Conservation (phyloP, 2,888 invertebrate species). For the Patella caerulea region DNA sequence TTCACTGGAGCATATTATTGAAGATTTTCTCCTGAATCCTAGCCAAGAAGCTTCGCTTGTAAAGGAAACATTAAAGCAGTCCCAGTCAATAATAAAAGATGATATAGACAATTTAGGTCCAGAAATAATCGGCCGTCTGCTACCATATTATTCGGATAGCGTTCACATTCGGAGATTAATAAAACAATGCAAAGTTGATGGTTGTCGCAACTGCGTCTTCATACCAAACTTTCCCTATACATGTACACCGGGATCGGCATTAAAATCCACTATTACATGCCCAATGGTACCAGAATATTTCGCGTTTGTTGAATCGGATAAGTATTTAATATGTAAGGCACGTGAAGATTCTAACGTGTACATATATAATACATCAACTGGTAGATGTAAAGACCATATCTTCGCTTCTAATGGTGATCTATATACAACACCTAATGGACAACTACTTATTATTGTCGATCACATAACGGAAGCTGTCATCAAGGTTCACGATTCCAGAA, state of each 20-base stretch:
- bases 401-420: slow-evolving; percentile 65
- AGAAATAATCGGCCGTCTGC: slow-evolving; percentile 67
- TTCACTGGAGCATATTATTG: slow-evolving; percentile 64
- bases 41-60: slow-evolving; percentile 64
- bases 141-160: slow-evolving; percentile 65
- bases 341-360: slow-evolving; percentile 53
- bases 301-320: slow-evolving; percentile 49
- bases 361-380: slow-evolving; percentile 60
- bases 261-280: slow-evolving; percentile 58
- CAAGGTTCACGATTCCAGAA: slow-evolving; percentile 64
- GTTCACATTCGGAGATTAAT: slow-evolving; percentile 64
- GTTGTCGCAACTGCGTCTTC: slow-evolving; percentile 62
- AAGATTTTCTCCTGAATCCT: slow-evolving; percentile 65
- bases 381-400: slow-evolving; percentile 54
- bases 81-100: slow-evolving; percentile 56
- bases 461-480: slow-evolving; percentile 64
- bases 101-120: slow-evolving; percentile 65
- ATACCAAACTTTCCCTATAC: slow-evolving; percentile 67
- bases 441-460: slow-evolving; percentile 63
- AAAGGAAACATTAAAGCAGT: slow-evolving; percentile 61
- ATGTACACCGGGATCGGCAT: slow-evolving; percentile 65
- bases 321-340: slow-evolving; percentile 57
- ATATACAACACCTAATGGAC: slow-evolving; percentile 60
- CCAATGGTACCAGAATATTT: slow-evolving; percentile 48
- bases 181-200: slow-evolving; percentile 63